Base-by-base conservation (phyloP, 2,113 vertebrate species). In the Osmerus mordax region DNA sequence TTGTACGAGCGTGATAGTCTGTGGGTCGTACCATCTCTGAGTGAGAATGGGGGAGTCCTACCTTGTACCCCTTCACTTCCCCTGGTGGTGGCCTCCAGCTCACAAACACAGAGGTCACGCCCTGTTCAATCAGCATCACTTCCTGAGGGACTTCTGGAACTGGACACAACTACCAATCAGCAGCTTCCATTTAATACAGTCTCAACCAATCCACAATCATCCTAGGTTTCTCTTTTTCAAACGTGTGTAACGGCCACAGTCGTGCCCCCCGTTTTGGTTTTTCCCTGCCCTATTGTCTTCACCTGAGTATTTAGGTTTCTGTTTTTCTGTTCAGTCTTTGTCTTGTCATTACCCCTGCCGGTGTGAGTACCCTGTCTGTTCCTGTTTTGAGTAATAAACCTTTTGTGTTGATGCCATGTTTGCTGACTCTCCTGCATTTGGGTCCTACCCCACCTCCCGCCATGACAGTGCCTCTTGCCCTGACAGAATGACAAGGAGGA, bases 11-110 rank as follows among this genome's bases (percentile, higher is more conserved):
- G 6, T 18, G 23, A 41, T 16, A 29, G 28, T 4, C n/a, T 18
- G 55, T n/a, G 55, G 55, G 55, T 7, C 16, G 15, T 56, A 2
- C n/a, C n/a, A 19, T 56, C n/a, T 18, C 55, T 56, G 32, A 41
- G 32, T 6, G 18, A 29, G 18, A 2, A 15, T 3, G 63, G 28
- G 21, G 18, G 28, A 36, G 62, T 41, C 77, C 85, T 74, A 97
- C 95, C 92, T 91, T 92, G 90, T 95, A 95, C 32, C 83, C 84
- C 61, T 94, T 88, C 85, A 92, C 92, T 71, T 83, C 80, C 74
- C 94, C 94, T 58, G 71, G 77, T 66, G 93, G 91, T 16, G 75
- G 72, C 70, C 90, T 91, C 95, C 94, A 96, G 69, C 91, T 93
- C 70, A 97, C 81, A 86, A 91, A 93, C 69, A 91, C 81, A 11